Conservation (phyloP, 2,888 invertebrate genomes). For the Crepidodera aurea region DNA sequence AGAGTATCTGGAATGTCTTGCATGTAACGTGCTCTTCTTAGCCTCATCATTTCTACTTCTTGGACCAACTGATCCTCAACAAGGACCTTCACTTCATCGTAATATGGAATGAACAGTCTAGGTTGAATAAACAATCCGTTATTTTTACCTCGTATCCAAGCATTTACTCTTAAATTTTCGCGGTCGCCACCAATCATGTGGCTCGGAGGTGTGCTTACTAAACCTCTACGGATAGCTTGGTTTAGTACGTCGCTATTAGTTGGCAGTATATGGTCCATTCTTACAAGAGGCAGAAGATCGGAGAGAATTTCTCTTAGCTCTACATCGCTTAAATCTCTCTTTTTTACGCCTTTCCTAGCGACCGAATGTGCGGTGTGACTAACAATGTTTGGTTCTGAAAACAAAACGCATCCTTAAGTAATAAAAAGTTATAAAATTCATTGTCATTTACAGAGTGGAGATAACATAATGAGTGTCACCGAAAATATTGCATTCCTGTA, state of each 20-base stretch:
- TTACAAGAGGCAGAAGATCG: conserved; percentile 82
- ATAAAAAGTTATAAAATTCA: not conserved
- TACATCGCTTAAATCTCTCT: conserved; percentile 82
- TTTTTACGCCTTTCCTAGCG: conserved; percentile 83
- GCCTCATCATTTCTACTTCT: conserved; percentile 66
- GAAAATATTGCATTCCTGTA: too few relatives aligned
- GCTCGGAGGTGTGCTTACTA: conserved; percentile 83
- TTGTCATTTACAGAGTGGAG: too few relatives aligned
- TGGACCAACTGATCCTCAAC: conserved; percentile 85
- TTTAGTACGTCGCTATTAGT: conserved; percentile 80
- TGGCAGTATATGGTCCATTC: conserved; percentile 91
- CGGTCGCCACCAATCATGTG: conserved; percentile 84
- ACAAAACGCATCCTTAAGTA: conserved; percentile 21
- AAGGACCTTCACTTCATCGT: conserved; percentile 91
- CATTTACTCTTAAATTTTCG: conserved; percentile 72
- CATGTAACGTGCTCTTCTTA: conserved; percentile 67
- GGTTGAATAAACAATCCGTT: conserved; percentile 83
- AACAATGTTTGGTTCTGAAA: conserved; percentile 84
- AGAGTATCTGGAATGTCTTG: conserved; percentile 92
- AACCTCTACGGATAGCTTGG: conserved; percentile 74
- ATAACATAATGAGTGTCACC: too few relatives aligned
- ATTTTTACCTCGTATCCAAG: conserved; percentile 82
- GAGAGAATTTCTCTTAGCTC: conserved; percentile 86
- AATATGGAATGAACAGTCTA: conserved; percentile 92
- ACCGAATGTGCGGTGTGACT: conserved; percentile 94